Evolutionary conservation across 2,888 invertebrate species (phyloP).

Genomic region (Trachelus troglodyta): DNA sequence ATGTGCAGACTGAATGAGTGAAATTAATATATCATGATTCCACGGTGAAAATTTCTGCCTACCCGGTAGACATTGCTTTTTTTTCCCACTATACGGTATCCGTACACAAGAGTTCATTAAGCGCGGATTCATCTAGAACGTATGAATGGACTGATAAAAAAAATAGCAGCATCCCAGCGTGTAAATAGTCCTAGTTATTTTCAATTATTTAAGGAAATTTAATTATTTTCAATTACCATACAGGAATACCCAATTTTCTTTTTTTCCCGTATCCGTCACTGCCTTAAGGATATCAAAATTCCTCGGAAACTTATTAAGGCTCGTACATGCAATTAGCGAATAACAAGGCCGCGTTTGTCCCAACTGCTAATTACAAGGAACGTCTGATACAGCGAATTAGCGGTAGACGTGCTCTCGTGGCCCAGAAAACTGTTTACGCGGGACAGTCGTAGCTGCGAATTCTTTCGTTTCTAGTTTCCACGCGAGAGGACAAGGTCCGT

Average conservation of each 20-base stretch:
- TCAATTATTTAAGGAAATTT: neutral
- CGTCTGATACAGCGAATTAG: constrained; percentile 55
- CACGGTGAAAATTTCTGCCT: neutral
- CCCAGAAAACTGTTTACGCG: constrained; percentile 18
- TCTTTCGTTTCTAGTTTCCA: neutral
- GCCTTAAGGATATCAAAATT: neutral
- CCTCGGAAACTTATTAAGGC: neutral
- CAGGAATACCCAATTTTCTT: neutral
- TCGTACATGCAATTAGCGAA: constrained; percentile 32
- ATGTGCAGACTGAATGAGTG: neutral
- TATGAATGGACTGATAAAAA: neutral
- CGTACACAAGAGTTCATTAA: neutral
- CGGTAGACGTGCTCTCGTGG: constrained; percentile 18
- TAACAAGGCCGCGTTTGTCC: constrained; percentile 56
- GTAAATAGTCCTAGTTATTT: neutral
- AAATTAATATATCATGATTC: neutral
- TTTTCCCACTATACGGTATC: neutral
- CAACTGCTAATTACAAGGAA: constrained; percentile 54
- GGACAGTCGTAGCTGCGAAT: neutral
- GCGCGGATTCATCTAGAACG: neutral
- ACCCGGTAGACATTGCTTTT: neutral
- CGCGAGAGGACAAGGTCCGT: neutral
- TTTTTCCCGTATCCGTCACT: neutral
- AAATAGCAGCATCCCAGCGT: neutral
- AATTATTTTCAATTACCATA: neutral